Evolutionary conservation across 2,888 invertebrate species (phyloP).

Genomic region (Epinotia ramella): DNA sequence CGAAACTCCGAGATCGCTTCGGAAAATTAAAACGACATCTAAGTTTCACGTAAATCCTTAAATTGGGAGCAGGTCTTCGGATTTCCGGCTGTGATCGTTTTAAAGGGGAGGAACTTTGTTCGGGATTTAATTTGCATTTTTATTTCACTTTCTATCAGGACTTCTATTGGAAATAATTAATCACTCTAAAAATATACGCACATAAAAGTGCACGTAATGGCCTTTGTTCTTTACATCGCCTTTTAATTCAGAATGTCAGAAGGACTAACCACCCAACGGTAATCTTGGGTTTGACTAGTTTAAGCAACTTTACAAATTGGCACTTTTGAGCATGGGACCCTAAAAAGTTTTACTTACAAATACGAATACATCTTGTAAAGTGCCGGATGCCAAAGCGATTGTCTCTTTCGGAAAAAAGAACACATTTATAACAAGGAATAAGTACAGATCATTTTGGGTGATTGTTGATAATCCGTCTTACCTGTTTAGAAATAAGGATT

Average conservation of each 20-base stretch:
- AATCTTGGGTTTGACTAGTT: too few species aligned
- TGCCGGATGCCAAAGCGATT: neutral
- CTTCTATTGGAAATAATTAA: slow-evolving; percentile 35
- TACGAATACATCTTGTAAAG: neutral
- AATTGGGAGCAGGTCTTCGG: slow-evolving; percentile 33
- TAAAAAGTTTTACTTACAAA: neutral
- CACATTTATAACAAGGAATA: neutral
- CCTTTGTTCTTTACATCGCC: too few species aligned
- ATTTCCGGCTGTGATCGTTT: slow-evolving; percentile 34
- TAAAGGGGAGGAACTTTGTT: slow-evolving; percentile 37
- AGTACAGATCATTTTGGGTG: neutral
- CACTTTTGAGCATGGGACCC: too few species aligned
- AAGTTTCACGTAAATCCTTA: slow-evolving; percentile 35
- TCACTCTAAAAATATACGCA: too few species aligned
- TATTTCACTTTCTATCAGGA: slow-evolving; percentile 28
- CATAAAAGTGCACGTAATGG: too few species aligned
- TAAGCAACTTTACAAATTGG: too few species aligned
- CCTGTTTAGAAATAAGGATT: neutral
- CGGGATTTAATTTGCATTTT: slow-evolving; percentile 38
- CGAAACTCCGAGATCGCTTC: slow-evolving; percentile 13
- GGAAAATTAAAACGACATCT: slow-evolving; percentile 33
- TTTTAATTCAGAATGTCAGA: too few species aligned
- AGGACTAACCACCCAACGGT: too few species aligned
- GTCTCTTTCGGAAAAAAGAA: slow-evolving; percentile 15
- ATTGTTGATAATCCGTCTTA: slow-evolving; percentile 16